Percentiles rank a stretch among this genome's conserved stretches.
phyloP scores from a whole-genome alignment of 2,797 vertebrate species.

The Lutra lutra region DNA sequence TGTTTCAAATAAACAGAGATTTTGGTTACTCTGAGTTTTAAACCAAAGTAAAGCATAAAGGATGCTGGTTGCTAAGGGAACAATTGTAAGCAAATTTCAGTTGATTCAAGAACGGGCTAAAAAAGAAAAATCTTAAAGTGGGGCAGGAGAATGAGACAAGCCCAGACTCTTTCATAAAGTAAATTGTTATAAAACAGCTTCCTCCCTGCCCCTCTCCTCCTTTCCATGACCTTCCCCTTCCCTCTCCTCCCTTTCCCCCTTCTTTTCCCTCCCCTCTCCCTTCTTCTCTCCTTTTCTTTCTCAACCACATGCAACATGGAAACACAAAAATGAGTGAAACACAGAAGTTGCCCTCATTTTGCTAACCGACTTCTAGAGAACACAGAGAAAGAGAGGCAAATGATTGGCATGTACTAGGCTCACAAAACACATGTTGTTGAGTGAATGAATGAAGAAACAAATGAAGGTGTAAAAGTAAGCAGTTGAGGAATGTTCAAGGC shows the following conservation, averaged over 20 bases:
- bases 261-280: accelerated
- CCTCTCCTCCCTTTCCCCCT: accelerated
- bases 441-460: neutral
- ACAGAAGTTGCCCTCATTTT: neutral
- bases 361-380: neutral
- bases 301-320: neutral
- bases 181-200: neutral
- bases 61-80: slow-evolving; percentile 70
- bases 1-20: slow-evolving; percentile 46
- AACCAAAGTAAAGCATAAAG: slow-evolving; percentile 41
- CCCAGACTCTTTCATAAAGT: neutral
- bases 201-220: accelerated
- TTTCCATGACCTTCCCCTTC: no score
- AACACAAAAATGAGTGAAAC: neutral
- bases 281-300: neutral
- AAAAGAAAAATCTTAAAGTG: neutral
- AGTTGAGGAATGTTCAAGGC: neutral
- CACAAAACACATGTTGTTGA: neutral
- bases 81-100: slow-evolving; percentile 55
- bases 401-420: neutral
- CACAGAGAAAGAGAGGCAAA: neutral
- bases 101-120: slow-evolving; percentile 37
- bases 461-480: neutral
- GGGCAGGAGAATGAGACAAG: neutral
- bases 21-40: slow-evolving; percentile 41